Evolutionary conservation across 2,113 vertebrate species (phyloP).

Genomic region (Laticauda colubrina): DNA sequence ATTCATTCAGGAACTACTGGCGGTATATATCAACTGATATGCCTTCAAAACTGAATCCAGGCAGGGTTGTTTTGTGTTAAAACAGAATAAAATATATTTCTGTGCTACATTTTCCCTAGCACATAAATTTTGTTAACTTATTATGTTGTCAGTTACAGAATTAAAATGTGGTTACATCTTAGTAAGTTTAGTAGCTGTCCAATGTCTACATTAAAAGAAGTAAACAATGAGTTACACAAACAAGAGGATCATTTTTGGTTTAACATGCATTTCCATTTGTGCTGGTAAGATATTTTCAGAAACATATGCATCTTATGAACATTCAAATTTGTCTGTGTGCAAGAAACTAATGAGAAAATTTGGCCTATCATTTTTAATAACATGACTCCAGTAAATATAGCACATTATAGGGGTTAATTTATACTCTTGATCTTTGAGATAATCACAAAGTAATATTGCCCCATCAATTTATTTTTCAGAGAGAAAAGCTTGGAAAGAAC

Average conservation of each 20-base stretch:
- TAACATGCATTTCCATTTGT: slow-evolving; percentile 9
- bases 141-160: neutral
- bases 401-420: slow-evolving; percentile 12
- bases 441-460: neutral
- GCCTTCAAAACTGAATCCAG: neutral
- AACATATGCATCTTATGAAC: slow-evolving; percentile 30
- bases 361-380: slow-evolving; percentile 38
- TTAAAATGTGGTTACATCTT: neutral
- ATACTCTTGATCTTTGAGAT: neutral
- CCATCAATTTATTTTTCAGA: neutral
- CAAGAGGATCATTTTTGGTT: neutral
- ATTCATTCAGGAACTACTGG: neutral
- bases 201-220: neutral
- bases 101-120: neutral
- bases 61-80: neutral
- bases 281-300: neutral
- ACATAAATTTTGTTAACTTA: neutral
- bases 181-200: neutral
- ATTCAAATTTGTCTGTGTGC: slow-evolving; percentile 3
- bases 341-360: slow-evolving; percentile 26
- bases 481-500: neutral
- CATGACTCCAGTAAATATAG: slow-evolving; percentile 8
- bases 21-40: neutral
- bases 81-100: no score
- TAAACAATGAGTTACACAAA: neutral